phyloP scores from a whole-genome alignment of 2,797 vertebrate genomes.

The Hyperoplus immaculatus region DNA sequence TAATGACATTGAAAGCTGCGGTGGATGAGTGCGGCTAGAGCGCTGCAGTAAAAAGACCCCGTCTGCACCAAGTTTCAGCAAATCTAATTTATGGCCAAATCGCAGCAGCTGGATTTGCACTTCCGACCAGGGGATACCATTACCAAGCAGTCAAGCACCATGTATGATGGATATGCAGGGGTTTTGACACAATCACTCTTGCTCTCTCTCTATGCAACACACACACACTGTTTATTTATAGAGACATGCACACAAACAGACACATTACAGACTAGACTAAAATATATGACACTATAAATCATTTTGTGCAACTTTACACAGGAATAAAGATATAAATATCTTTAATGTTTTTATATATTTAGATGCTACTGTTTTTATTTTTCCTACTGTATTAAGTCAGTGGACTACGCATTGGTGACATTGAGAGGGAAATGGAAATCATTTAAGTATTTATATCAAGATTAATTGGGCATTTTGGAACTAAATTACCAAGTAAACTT shows the following conservation, averaged over 20 bases:
- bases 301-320: background rate
- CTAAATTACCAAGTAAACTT: slow-evolving; percentile 34
- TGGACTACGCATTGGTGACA: slow-evolving; percentile 20
- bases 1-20: slow-evolving; percentile 68
- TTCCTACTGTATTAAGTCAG: background rate
- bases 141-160: slow-evolving; percentile 82
- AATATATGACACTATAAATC: background rate
- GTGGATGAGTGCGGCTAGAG: slow-evolving; percentile 33
- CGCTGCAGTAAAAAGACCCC: slow-evolving; percentile 68
- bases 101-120: slow-evolving; percentile 84
- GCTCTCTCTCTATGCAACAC: slow-evolving; percentile 19
- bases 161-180: slow-evolving; percentile 53
- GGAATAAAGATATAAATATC: slow-evolving; percentile 6
- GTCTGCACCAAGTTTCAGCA: slow-evolving; percentile 78
- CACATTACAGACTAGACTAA: slow-evolving; percentile 1
- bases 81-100: slow-evolving; percentile 84
- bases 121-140: slow-evolving; percentile 84
- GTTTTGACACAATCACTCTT: slow-evolving; percentile 23
- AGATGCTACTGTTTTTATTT: slow-evolving; percentile 15
- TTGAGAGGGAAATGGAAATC: slow-evolving; percentile 36
- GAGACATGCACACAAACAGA: slow-evolving; percentile 19
- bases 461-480: slow-evolving; percentile 43
- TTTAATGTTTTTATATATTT: slow-evolving; percentile 5
- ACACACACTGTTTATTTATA: slow-evolving; percentile 41
- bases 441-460: slow-evolving; percentile 40